Percentiles rank a stretch among this genome's conserved stretches.
Evolutionary conservation across 1,140 invertebrate genomes (phyloP).

Genomic region (Laodelphax striatellus): DNA sequence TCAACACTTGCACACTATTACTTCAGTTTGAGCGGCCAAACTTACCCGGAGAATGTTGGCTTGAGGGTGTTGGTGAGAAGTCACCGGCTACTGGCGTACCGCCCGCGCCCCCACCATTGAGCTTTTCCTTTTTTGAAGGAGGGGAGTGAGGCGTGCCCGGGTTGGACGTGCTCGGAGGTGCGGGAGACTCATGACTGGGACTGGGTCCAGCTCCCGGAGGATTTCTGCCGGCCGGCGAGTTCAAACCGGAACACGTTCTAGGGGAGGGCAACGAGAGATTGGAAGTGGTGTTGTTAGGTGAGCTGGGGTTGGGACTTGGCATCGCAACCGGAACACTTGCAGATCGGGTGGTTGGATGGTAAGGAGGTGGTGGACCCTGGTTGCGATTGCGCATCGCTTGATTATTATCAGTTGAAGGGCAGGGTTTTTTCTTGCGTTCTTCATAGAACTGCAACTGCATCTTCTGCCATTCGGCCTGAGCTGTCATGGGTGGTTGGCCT

Average conservation of each 20-base stretch:
- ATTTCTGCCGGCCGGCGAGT: constrained; percentile 50
- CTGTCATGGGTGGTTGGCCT: constrained; percentile 12
- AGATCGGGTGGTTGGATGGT: constrained; percentile 67
- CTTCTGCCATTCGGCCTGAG: constrained; percentile 76
- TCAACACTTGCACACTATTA: too few relatives aligned
- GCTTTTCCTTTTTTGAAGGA: constrained; percentile 15
- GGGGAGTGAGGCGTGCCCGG: constrained; percentile 53
- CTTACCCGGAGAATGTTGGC: constrained; percentile 35
- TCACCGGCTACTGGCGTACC: constrained; percentile 28
- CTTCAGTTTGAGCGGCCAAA: too few relatives aligned
- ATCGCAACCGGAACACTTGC: constrained; percentile 72
- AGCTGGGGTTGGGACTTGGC: constrained; percentile 56
- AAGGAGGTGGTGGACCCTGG: constrained; percentile 78
- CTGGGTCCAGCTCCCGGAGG: constrained; percentile 43
- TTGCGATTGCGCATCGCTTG: constrained; percentile 14
- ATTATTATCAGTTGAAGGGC: constrained; percentile 29
- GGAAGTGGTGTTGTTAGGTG: constrained; percentile 55
- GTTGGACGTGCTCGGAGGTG: constrained; percentile 37
- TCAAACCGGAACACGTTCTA: constrained; percentile 51
- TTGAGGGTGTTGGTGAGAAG: constrained; percentile 28
- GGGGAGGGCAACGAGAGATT: constrained; percentile 59
- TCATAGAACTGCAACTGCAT: constrained; percentile 75
- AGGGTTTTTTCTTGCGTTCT: constrained; percentile 41
- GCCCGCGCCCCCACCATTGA: constrained; percentile 28
- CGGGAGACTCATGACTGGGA: constrained; percentile 45